phyloP scores from a whole-genome alignment of 2,888 invertebrate species.

The Napeogenes inachia region DNA sequence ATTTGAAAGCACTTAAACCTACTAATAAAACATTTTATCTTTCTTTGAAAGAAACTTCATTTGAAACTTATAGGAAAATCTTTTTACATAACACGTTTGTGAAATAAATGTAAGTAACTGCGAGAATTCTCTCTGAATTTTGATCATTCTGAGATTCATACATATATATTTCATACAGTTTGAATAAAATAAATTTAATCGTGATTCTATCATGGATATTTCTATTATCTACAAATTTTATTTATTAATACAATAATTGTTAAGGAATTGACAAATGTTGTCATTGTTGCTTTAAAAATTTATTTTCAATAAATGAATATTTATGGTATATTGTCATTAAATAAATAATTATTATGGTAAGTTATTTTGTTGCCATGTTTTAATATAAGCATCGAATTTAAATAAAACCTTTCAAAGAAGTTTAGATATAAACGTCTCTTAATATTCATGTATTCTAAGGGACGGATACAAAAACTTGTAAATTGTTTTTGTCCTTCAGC shows the following conservation, averaged over 20 bases:
- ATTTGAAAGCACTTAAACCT: constrained; percentile 4
- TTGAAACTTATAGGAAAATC: neutral
- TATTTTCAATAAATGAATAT: too few relatives aligned
- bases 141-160: neutral
- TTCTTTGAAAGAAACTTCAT: neutral
- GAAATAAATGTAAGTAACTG: neutral
- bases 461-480: constrained; percentile 54
- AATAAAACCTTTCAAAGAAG: neutral
- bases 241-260: too few relatives aligned
- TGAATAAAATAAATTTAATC: too few relatives aligned
- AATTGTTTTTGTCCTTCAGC: constrained; percentile 55
- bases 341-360: too few relatives aligned
- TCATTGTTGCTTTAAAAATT: too few relatives aligned
- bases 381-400: neutral
- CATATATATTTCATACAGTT: too few relatives aligned
- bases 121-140: neutral
- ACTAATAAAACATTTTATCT: neutral
- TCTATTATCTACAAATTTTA: too few relatives aligned
- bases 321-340: too few relatives aligned
- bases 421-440: constrained; percentile 10
- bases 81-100: neutral
- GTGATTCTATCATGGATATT: too few relatives aligned
- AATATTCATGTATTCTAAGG: constrained; percentile 36
- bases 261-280: too few relatives aligned
- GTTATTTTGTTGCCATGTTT: neutral